Percentiles rank a stretch among this genome's conserved stretches.
These are phyloP conservation scores for Sebastiscus albofasciatus DNA, from an alignment of 2,797 vertebrate species.

Conservation along the genomic window DNA sequence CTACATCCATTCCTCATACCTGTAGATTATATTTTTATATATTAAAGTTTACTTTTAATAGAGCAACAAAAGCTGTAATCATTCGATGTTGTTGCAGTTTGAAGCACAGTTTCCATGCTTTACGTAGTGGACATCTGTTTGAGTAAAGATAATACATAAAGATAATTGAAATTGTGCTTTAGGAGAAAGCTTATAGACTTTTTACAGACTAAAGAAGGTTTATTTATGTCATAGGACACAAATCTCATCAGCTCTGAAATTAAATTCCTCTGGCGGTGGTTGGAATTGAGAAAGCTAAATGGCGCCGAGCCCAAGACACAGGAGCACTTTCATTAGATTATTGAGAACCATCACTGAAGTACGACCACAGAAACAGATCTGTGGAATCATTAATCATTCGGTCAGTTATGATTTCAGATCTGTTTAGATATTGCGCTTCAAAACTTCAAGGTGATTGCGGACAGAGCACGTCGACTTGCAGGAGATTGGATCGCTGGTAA, in stretches of 20 bases:
- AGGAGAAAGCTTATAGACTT: not conserved
- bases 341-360: conserved; percentile 40
- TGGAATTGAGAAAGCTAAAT: conserved; percentile 49
- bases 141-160: not conserved
- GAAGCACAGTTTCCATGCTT: not conserved
- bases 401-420: conserved; percentile 28
- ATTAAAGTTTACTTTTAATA: not conserved
- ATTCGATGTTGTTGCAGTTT: not conserved
- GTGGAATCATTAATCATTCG: conserved; percentile 10
- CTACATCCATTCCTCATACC: not conserved
- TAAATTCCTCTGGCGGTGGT: conserved; percentile 48
- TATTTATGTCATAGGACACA: conserved; percentile 18
- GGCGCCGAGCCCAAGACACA: conserved; percentile 42
- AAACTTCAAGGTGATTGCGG: conserved; percentile 31
- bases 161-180: not conserved
- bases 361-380: conserved; percentile 4
- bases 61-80: not conserved
- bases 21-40: not conserved
- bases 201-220: not conserved
- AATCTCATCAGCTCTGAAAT: conserved; percentile 53
- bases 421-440: not conserved
- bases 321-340: conserved; percentile 52
- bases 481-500: not conserved
- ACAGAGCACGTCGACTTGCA: not conserved
- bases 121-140: not conserved